These are phyloP conservation scores for Cotesia congregata DNA, from an alignment of 2,888 invertebrate species.

Conservation along the genomic window DNA sequence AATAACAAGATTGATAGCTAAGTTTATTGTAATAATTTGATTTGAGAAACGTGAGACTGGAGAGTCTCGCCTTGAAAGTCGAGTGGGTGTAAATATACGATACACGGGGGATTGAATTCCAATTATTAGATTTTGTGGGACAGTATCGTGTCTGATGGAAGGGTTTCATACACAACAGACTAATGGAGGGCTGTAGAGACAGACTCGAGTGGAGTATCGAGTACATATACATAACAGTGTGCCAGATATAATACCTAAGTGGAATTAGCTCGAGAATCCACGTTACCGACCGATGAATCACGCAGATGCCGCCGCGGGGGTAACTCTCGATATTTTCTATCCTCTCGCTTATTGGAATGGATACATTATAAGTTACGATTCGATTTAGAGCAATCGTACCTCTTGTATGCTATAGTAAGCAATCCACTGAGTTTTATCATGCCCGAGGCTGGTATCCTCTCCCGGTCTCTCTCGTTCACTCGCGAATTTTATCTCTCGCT, in stretches of 20 bases:
- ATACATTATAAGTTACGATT: constrained; percentile 63
- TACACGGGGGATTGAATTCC: constrained; percentile 38
- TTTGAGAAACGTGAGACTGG: constrained; percentile 14
- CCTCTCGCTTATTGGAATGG: constrained; percentile 42
- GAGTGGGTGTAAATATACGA: constrained; percentile 16
- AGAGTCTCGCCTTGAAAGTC: background rate
- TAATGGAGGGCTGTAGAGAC: background rate
- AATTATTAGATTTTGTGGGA: constrained; percentile 41
- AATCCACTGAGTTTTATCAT: background rate
- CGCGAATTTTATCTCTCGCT: constrained; percentile 55
- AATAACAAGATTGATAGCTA: constrained; percentile 4
- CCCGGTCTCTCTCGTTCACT: constrained; percentile 52
- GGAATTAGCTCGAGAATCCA: constrained; percentile 57
- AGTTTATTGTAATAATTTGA: constrained; percentile 25
- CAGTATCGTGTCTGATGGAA: constrained; percentile 17
- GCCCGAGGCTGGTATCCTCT: background rate
- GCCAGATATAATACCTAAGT: constrained; percentile 18
- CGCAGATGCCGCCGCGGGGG: constrained; percentile 39
- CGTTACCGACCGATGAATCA: constrained; percentile 59
- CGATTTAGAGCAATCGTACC: constrained; percentile 60
- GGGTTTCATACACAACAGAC: background rate
- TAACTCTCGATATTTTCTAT: constrained; percentile 1
- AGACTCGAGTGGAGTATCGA: background rate
- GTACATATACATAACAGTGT: background rate
- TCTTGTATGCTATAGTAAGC: constrained; percentile 18